Evolutionary conservation across 2,888 invertebrate genomes (phyloP).

Genomic region (Sturmia bella): DNA sequence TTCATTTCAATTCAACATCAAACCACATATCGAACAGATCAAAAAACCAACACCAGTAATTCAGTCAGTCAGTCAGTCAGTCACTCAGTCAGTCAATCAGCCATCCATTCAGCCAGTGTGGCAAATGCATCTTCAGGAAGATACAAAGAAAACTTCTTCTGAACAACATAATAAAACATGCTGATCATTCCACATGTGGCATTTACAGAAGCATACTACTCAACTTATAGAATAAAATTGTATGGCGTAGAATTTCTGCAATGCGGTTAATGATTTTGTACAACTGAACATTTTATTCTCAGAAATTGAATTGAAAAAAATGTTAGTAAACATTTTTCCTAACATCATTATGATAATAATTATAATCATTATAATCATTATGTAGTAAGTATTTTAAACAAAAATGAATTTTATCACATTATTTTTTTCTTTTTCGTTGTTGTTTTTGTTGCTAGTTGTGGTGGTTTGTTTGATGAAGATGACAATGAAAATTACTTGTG

Average conservation of each 20-base stretch:
- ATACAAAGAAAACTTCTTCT: not conserved
- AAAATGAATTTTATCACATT: slow-evolving; percentile 26
- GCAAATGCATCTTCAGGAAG: slow-evolving; percentile 11
- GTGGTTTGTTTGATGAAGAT: slow-evolving; percentile 24
- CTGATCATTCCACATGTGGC: slow-evolving; percentile 52
- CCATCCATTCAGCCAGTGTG: slow-evolving; percentile 8
- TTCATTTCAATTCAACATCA: slow-evolving; percentile 2
- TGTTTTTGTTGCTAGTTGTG: not conserved
- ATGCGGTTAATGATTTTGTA: slow-evolving; percentile 64
- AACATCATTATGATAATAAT: slow-evolving; percentile 35
- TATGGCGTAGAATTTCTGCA: slow-evolving; percentile 49
- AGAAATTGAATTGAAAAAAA: slow-evolving; percentile 9
- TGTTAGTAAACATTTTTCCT: slow-evolving; percentile 4
- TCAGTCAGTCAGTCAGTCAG: not conserved
- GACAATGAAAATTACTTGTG: slow-evolving; percentile 39
- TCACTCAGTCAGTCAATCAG: not conserved
- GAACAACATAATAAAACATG: slow-evolving; percentile 51
- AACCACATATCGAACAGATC: slow-evolving; percentile 22
- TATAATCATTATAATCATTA: slow-evolving; percentile 10
- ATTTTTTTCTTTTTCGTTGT: not conserved
- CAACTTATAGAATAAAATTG: slow-evolving; percentile 20
- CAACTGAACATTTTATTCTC: slow-evolving; percentile 5
- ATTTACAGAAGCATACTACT: slow-evolving; percentile 32
- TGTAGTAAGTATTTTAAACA: slow-evolving; percentile 2
- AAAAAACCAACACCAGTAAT: not conserved